Base-by-base conservation (phyloP, 2,888 invertebrate species). In the Hyalella azteca region DNA sequence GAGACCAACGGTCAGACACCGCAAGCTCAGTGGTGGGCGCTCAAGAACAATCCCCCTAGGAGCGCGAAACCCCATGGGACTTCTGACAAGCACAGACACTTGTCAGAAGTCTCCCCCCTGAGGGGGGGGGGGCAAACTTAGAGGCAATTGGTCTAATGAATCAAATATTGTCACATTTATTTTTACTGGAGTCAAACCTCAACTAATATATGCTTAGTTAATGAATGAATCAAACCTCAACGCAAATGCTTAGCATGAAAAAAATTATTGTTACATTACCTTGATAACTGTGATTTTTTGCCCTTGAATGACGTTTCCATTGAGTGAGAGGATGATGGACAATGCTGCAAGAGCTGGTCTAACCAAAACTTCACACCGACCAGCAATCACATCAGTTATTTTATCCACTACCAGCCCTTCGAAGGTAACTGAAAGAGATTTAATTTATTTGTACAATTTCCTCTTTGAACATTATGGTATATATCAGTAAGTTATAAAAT, bases 271-370 rank as follows among this genome's bases (percentile, higher is more conserved):
- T 54, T 54, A 54, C 54, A 32, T 66, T 29, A 66, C 66, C 29
- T 66, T 66, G 32, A 32, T 32, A n/a, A 66, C 66, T n/a, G 36
- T 66, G 32, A 66, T 22, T 66, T 66, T 66, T n/a, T n/a, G 36
- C 19, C 36, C 29, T 19, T 36, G 36, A 66, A 29, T 19, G 19
- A 66, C 36, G 29, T 32, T 36, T 19, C 36, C 66, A 29, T 66
- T 32, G 36, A 66, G 66, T n/a, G 19, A n/a, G 11, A 36, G 32
- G 29, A 66, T 66, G 66, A 66, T 29, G 36, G 11, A n/a, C n/a
- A n/a, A 36, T 7, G 66, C 66, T 13, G 66, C 66, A 66, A n/a
- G 32, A 19, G 29, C 66, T 36, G 66, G 66, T 36, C 19, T 36
- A 22, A 66, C 66, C 29, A 66, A 7, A 19, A 36, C 66, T 36